Evolutionary conservation across 2,888 invertebrate genomes (phyloP).

Genomic region (Scaeva pyrastri): DNA sequence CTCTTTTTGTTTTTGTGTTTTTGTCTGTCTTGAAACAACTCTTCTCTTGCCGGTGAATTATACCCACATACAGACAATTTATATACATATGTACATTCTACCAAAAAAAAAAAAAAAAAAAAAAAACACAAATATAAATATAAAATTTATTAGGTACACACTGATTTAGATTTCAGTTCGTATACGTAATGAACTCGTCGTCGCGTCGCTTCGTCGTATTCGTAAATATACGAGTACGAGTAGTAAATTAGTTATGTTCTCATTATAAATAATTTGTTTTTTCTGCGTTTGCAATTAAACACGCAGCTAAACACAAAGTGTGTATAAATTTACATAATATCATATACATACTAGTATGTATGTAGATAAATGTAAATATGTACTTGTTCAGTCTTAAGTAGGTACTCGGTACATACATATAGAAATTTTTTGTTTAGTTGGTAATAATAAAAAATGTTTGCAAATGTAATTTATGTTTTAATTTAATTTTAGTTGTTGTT

Average conservation of each 20-base stretch:
- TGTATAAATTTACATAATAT: constrained; percentile 12
- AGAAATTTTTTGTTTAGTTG: constrained; percentile 18
- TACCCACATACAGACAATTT: constrained; percentile 6
- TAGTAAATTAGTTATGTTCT: constrained; percentile 21
- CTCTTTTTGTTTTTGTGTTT: constrained; percentile 21
- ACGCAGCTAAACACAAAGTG: neutral
- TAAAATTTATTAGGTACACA: constrained; percentile 18
- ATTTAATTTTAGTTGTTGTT: neutral
- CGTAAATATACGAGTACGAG: too few species aligned
- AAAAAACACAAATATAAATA: constrained; percentile 24
- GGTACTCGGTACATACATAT: too few species aligned
- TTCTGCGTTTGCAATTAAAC: constrained; percentile 31
- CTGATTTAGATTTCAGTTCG: constrained; percentile 28
- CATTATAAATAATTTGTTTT: too few species aligned
- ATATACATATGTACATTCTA: too few species aligned
- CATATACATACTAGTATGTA: neutral
- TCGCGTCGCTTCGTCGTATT: too few species aligned
- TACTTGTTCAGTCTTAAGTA: too few species aligned
- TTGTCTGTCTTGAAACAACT: constrained; percentile 1
- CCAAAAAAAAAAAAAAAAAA: neutral
- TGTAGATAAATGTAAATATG: too few species aligned
- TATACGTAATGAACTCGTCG: too few species aligned
- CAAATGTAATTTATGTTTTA: constrained; percentile 17
- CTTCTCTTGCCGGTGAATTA: constrained; percentile 16
- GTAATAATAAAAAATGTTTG: constrained; percentile 14